These are phyloP conservation scores for Gari tellinella DNA, from an alignment of 2,888 invertebrate species.

Conservation along the genomic window DNA sequence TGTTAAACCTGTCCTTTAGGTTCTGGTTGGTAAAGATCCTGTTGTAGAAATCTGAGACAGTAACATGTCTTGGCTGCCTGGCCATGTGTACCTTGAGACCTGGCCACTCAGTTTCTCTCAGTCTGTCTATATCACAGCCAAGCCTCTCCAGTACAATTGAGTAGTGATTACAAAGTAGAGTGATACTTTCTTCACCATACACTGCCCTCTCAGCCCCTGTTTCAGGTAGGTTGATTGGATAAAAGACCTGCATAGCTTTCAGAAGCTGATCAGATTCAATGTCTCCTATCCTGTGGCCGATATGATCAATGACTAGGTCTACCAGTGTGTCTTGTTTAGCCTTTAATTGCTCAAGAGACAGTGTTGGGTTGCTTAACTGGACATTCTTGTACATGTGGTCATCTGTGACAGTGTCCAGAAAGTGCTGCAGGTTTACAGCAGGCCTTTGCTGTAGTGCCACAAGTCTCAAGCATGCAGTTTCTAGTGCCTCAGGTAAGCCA, in stretches of 20 bases:
- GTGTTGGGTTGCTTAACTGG: conserved; percentile 16
- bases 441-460: conserved; percentile 37
- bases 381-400: conserved; percentile 18
- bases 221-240: conserved; percentile 43
- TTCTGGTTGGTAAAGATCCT: conserved; percentile 22
- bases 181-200: conserved; percentile 13
- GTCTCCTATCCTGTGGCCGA: conserved; percentile 39
- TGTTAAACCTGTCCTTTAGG: conserved; percentile 17
- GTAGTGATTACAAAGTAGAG: conserved; percentile 28
- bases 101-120: conserved; percentile 33
- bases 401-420: conserved; percentile 33
- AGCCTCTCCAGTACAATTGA: conserved; percentile 20
- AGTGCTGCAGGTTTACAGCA: conserved; percentile 25
- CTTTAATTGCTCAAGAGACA: conserved; percentile 24
- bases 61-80: conserved; percentile 11
- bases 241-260: conserved; percentile 52
- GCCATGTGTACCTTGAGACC: conserved; percentile 28
- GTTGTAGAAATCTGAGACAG: conserved; percentile 10
- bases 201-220: conserved; percentile 22
- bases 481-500: conserved; percentile 33
- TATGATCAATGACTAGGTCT: conserved; percentile 36
- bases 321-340: conserved; percentile 22
- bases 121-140: conserved; percentile 23
- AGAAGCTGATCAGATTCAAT: conserved; percentile 31
- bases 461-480: conserved; percentile 44